phyloP scores from a whole-genome alignment of 2,113 vertebrate genomes.

The Varanus salvator region DNA sequence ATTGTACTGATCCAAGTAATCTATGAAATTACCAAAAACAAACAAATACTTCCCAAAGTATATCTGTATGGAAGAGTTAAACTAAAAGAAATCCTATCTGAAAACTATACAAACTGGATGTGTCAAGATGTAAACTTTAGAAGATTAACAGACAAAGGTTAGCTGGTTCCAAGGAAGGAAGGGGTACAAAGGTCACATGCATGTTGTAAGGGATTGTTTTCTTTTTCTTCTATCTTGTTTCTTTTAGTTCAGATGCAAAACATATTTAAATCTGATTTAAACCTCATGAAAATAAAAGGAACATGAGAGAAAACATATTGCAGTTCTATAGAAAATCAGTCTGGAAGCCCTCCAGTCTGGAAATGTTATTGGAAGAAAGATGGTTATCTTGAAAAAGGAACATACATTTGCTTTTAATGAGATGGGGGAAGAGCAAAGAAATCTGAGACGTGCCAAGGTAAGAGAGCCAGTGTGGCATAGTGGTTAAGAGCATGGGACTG shows the following conservation, averaged over 20 bases:
- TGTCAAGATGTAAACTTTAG: not conserved
- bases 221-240: not conserved
- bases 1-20: not conserved
- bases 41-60: not conserved
- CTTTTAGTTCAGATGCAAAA: not conserved
- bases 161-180: not conserved
- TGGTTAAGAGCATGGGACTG: too few relatives aligned
- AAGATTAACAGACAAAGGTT: not conserved
- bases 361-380: not conserved
- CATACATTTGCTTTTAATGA: not conserved
- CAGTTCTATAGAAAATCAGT: not conserved
- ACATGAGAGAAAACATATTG: not conserved
- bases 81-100: not conserved
- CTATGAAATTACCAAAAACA: not conserved
- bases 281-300: not conserved
- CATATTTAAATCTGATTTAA: not conserved
- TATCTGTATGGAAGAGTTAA: not conserved
- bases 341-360: not conserved
- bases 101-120: not conserved
- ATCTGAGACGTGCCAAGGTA: not conserved
- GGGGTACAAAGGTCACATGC: not conserved
- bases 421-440: not conserved
- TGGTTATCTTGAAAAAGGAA: not conserved
- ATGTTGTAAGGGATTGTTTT: not conserved
- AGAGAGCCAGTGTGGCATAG: too few relatives aligned